Percentiles rank a stretch among this genome's conserved stretches.
phyloP scores from a whole-genome alignment of 2,113 vertebrate species.

The Polypterus senegalus region DNA sequence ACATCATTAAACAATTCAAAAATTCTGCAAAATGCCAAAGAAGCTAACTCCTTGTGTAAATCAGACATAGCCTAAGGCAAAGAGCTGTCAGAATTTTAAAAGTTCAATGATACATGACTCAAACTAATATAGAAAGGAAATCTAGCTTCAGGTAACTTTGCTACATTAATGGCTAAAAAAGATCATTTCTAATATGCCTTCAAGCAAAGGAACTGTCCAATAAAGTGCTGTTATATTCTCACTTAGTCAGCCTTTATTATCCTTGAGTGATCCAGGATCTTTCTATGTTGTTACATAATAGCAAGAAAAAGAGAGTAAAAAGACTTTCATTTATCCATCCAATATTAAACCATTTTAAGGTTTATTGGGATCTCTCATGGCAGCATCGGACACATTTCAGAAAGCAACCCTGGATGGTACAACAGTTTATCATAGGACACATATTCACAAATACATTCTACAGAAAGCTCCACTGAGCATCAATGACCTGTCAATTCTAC shows the following conservation, averaged over 20 bases:
- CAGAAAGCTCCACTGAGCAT: no score
- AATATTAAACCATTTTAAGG: no score
- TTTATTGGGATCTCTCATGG: no score
- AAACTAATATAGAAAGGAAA: slow-evolving; percentile 4
- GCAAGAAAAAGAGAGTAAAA: slow-evolving; percentile 1
- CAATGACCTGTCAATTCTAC: no score
- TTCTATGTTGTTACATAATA: not conserved
- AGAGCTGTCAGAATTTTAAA: slow-evolving; percentile 3
- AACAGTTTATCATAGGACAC: no score
- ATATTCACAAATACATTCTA: no score
- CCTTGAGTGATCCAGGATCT: no score
- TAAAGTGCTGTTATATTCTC: not conserved
- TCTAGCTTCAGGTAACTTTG: not conserved
- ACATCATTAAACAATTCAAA: not conserved
- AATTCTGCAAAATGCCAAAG: not conserved
- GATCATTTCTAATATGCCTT: not conserved
- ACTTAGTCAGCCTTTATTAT: no score
- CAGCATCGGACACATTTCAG: no score
- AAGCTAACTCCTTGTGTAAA: not conserved
- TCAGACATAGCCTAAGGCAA: not conserved
- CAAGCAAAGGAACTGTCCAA: not conserved
- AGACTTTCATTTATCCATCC: not conserved
- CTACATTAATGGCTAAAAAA: not conserved
- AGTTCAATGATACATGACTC: slow-evolving; percentile 3
- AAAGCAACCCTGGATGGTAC: no score